Evolutionary conservation across 2,113 vertebrate genomes (phyloP).

Genomic region (Cervus canadensis): DNA sequence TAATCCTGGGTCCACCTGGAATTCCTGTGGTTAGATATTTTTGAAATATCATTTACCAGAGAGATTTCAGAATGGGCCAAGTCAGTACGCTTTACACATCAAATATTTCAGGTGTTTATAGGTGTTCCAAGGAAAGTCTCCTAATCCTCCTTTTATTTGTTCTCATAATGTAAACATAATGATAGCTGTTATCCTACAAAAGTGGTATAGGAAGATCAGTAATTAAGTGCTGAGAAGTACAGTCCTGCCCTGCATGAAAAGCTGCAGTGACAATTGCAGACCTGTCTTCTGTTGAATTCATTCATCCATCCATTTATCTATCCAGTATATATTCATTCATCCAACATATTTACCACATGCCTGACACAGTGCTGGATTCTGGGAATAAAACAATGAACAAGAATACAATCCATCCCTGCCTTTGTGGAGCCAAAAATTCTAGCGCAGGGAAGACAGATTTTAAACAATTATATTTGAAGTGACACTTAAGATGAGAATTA

Average conservation of each 20-base stretch:
- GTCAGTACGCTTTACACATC: background rate
- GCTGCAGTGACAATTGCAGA: background rate
- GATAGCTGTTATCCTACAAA: background rate
- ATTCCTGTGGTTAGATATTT: background rate
- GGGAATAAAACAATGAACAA: background rate
- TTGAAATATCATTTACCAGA: background rate
- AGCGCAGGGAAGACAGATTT: background rate
- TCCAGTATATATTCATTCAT: background rate
- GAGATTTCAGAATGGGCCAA: background rate
- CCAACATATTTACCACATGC: background rate
- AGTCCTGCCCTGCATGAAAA: background rate
- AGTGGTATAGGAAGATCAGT: background rate
- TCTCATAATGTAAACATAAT: background rate
- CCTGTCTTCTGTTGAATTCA: background rate
- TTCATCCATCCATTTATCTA: background rate
- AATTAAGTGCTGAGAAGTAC: background rate
- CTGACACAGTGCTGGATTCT: background rate
- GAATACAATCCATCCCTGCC: background rate
- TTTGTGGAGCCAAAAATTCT: background rate
- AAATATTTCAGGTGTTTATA: background rate
- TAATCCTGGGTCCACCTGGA: no score
- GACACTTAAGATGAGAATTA: background rate
- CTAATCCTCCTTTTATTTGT: background rate
- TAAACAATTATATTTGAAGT: background rate
- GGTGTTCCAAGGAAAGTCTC: background rate